A percentile compares a stretch with the other conserved stretches of the same genome.
Conservation (phyloP, 2,888 invertebrate genomes). For the Tipula helvola region DNA sequence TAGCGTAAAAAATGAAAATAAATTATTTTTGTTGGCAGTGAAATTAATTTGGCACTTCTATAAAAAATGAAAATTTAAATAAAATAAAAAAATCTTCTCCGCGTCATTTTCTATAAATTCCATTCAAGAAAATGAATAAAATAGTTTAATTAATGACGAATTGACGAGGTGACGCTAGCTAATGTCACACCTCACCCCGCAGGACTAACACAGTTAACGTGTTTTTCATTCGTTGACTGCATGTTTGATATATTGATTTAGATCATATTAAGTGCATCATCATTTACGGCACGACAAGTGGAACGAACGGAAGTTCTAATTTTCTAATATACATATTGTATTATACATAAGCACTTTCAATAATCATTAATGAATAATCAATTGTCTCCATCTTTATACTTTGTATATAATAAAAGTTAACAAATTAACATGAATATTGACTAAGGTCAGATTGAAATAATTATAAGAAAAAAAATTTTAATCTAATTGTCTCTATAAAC, state of each 20-base stretch:
- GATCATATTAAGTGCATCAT: neutral
- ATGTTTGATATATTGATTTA: neutral
- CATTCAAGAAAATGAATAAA: neutral
- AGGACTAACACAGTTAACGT: too few species aligned
- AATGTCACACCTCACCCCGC: too few species aligned
- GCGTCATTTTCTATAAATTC: neutral
- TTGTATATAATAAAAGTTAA: neutral
- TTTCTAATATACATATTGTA: neutral
- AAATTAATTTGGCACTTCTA: neutral
- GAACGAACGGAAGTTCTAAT: neutral
- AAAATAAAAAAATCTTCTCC: neutral
- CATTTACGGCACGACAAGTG: neutral
- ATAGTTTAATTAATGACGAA: neutral
- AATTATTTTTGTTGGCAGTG: neutral
- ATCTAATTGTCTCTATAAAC: neutral
- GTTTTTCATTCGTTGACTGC: neutral
- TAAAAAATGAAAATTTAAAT: neutral
- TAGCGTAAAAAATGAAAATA: neutral
- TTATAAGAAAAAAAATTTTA: neutral
- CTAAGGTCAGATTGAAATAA: neutral
- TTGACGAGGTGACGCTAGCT: too few species aligned
- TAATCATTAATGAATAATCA: neutral
- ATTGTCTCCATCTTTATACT: neutral
- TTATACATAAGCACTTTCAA: neutral
- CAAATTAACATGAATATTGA: neutral